Evolutionary conservation across 2,888 invertebrate genomes (phyloP).

Genomic region (Ectobius pallidus): DNA sequence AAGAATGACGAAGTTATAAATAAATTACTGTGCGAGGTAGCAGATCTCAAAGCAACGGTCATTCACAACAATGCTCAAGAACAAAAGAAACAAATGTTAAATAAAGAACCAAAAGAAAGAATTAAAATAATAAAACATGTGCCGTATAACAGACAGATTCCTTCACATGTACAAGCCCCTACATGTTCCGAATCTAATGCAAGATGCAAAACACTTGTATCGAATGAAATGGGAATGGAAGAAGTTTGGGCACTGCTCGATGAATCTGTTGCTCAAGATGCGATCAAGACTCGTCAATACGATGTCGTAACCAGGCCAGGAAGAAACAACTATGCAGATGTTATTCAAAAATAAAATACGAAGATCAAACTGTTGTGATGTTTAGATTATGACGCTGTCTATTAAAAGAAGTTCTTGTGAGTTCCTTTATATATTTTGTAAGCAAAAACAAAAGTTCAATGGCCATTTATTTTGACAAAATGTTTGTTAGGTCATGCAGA

Average conservation of each 20-base stretch:
- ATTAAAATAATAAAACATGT: slow-evolving; percentile 2
- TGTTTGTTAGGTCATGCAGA: too few relatives aligned
- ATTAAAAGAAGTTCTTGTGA: too few relatives aligned
- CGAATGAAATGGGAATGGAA: neutral
- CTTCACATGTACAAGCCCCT: neutral
- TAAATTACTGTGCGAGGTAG: neutral
- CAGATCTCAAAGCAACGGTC: neutral
- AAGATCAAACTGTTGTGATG: too few relatives aligned
- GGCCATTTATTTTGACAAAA: too few relatives aligned
- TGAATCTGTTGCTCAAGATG: neutral
- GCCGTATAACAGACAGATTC: neutral
- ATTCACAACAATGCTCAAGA: neutral
- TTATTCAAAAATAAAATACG: too few relatives aligned
- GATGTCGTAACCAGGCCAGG: neutral
- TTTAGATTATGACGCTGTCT: too few relatives aligned
- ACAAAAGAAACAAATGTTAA: neutral
- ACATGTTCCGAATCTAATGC: too few relatives aligned
- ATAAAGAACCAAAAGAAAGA: neutral
- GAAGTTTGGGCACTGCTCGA: neutral
- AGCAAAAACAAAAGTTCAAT: too few relatives aligned
- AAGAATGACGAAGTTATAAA: neutral
- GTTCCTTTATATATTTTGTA: too few relatives aligned
- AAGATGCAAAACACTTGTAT: neutral
- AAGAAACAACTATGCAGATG: too few relatives aligned
- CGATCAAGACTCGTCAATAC: neutral